Conservation (phyloP, 2,113 vertebrate genomes). For the Neodontobutis hainanensis region DNA sequence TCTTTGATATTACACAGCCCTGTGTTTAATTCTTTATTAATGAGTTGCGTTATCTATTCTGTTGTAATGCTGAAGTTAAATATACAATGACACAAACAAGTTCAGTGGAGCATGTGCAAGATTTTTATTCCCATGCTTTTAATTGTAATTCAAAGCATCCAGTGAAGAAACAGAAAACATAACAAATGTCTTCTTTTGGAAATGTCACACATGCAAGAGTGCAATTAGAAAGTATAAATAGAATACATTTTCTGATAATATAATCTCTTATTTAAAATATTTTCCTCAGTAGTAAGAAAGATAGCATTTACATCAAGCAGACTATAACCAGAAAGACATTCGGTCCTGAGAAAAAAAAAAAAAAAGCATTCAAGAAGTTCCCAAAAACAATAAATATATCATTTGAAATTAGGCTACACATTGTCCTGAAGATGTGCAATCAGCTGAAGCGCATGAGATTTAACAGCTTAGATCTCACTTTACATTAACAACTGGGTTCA, state of each 20-base stretch:
- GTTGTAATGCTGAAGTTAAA: no score
- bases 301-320: slow-evolving; percentile 40
- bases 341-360: neutral
- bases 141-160: slow-evolving; percentile 38
- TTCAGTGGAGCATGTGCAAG: slow-evolving; percentile 13
- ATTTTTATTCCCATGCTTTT: slow-evolving; percentile 55
- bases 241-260: slow-evolving; percentile 65
- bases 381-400: slow-evolving; percentile 50
- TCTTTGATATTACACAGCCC: slow-evolving; percentile 4
- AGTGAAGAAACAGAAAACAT: slow-evolving; percentile 26
- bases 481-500: slow-evolving; percentile 38
- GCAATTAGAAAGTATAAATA: slow-evolving; percentile 63
- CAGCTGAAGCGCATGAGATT: slow-evolving; percentile 14
- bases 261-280: slow-evolving; percentile 53
- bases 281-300: slow-evolving; percentile 52
- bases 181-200: slow-evolving; percentile 28
- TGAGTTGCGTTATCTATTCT: neutral
- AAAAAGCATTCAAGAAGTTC: neutral
- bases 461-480: slow-evolving; percentile 30
- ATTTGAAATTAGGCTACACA: slow-evolving; percentile 44
- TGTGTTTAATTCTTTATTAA: slow-evolving; percentile 20
- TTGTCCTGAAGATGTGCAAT: slow-evolving; percentile 34
- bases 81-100: neutral
- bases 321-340: slow-evolving; percentile 48
- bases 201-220: slow-evolving; percentile 49